These are phyloP conservation scores for Oenanthe melanoleuca DNA, from an alignment of 2,113 vertebrate species.

Conservation along the genomic window DNA sequence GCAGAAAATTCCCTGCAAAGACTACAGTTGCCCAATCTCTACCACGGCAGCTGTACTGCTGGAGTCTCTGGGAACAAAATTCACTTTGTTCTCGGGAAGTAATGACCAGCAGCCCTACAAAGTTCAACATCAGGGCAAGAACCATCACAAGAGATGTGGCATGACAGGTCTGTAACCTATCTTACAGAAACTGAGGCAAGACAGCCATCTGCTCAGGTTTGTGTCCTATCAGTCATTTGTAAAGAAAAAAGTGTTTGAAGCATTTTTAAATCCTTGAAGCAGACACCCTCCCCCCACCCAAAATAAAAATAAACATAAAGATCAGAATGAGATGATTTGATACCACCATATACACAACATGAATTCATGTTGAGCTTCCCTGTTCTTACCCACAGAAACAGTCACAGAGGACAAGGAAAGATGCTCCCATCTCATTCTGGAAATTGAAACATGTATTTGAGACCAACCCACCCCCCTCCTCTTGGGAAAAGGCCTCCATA, in stretches of 20 bases:
- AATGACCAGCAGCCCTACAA: background rate
- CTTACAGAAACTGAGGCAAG: constrained; percentile 1
- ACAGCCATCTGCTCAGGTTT: constrained; percentile 18
- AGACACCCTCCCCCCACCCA: constrained; percentile 73
- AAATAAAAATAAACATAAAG: constrained; percentile 63
- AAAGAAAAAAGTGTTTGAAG: constrained; percentile 41
- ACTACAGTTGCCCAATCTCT: background rate
- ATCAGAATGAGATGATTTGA: constrained; percentile 84
- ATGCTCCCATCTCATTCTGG: constrained; percentile 87
- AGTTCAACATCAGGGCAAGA: background rate
- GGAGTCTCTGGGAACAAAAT: background rate
- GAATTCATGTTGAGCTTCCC: constrained; percentile 56
- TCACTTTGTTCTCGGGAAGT: background rate
- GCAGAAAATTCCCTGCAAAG: background rate
- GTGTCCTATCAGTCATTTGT: background rate
- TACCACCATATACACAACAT: constrained; percentile 51
- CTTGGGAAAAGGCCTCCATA: constrained; percentile 4
- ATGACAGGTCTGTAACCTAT: background rate
- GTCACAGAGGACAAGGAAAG: constrained; percentile 74
- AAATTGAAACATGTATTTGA: constrained; percentile 10
- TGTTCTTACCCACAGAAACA: constrained; percentile 63
- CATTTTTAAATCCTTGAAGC: constrained; percentile 76
- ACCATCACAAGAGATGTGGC: background rate
- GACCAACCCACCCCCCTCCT: constrained; percentile 37
- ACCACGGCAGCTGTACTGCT: accelerated